These are phyloP conservation scores for human (Homo sapiens) DNA, from an alignment of 2,113 vertebrate species.

Conservation along the genomic window GRCh38 chr7:89117501-89118000, in stretches of 20 bases:
- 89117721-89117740: constrained; percentile 22
- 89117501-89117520: background rate
- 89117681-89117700: background rate
- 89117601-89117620: background rate
- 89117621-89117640: background rate
- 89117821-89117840: constrained; percentile 17
- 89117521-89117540: background rate
- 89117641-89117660: background rate
- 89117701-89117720: constrained; percentile 39
- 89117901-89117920: background rate
- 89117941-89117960: background rate
- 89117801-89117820: constrained; percentile 44
- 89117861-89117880: constrained; percentile 18
- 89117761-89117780: constrained; percentile 25
- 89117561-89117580: background rate
- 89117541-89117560: background rate
- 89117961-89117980: background rate
- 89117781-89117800: constrained; percentile 34
- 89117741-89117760: constrained; percentile 33
- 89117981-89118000: background rate
- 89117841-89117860: background rate
- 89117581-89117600: background rate
- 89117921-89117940: background rate
- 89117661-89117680: background rate
- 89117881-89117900: constrained; percentile 5